These are phyloP conservation scores for Plebejus anna DNA, from an alignment of 2,888 invertebrate genomes.

Conservation along the genomic window DNA sequence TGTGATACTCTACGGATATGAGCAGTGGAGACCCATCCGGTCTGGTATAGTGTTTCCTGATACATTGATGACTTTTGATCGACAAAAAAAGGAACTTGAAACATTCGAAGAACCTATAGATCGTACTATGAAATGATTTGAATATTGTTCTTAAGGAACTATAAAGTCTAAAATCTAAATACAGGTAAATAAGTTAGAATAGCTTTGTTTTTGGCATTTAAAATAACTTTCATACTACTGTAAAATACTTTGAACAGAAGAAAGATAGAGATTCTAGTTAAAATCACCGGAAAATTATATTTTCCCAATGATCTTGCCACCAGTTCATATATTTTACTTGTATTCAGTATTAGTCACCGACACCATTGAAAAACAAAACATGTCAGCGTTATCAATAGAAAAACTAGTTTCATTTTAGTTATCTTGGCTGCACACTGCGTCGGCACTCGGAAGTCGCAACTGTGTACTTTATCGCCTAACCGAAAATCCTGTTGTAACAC, in stretches of 20 bases:
- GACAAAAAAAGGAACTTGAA: conserved; percentile 23
- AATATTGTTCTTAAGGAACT: background rate
- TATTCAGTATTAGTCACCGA: background rate
- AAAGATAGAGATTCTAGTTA: too few species aligned
- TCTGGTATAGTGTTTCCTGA: conserved; percentile 38
- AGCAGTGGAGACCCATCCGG: conserved; percentile 39
- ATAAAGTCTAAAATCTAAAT: too few species aligned
- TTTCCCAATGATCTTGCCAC: too few species aligned
- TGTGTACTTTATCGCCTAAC: conserved; percentile 16
- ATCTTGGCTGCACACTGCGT: background rate
- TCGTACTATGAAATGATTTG: background rate
- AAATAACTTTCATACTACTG: background rate
- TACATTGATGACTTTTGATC: conserved; percentile 35
- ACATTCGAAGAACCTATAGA: background rate
- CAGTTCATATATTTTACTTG: background rate
- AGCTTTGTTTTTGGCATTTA: too few species aligned
- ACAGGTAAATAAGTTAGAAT: too few species aligned
- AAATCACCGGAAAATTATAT: too few species aligned
- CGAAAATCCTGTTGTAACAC: conserved; percentile 28
- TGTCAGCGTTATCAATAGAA: conserved; percentile 9
- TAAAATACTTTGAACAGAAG: background rate
- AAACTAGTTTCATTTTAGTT: conserved; percentile 27
- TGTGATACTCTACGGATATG: conserved; percentile 40
- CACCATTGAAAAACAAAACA: background rate
- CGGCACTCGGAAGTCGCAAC: background rate